A percentile compares a stretch with the other conserved stretches of the same genome.
phyloP scores from a whole-genome alignment of 2,797 vertebrate genomes.

The Parauchenoglanis ngamensis region DNA sequence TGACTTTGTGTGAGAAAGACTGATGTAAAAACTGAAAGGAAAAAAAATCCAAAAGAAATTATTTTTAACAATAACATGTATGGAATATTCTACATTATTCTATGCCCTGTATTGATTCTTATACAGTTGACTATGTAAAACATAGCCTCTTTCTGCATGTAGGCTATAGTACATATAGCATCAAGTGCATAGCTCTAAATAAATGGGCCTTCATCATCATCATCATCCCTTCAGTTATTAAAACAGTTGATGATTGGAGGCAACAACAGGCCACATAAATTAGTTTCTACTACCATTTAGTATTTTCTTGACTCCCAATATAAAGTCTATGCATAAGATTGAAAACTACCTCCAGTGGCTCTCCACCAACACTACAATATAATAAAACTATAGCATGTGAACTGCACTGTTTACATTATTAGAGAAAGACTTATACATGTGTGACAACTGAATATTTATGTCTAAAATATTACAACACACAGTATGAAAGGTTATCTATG shows the following conservation, averaged over 20 bases:
- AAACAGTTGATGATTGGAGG: not conserved
- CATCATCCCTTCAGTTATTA: not conserved
- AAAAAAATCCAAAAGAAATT: not conserved
- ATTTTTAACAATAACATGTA: not conserved
- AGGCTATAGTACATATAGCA: constrained; percentile 10
- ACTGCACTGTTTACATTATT: not conserved
- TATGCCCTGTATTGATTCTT: not conserved
- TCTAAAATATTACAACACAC: not conserved
- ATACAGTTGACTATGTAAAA: constrained; percentile 10
- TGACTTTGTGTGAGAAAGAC: not conserved
- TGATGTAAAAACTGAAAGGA: not conserved
- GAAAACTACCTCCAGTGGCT: constrained; percentile 23
- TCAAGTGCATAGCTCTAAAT: constrained; percentile 28
- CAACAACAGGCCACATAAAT: not conserved
- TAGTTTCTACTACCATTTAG: constrained; percentile 10
- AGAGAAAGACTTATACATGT: not conserved
- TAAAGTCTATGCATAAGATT: constrained; percentile 40
- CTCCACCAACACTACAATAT: not conserved
- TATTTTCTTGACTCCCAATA: constrained; percentile 14
- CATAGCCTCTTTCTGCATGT: not conserved
- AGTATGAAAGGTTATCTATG: not conserved
- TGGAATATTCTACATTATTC: constrained; percentile 7
- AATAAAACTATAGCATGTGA: not conserved
- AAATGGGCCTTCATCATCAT: not conserved
- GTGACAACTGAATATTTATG: not conserved